phyloP scores from a whole-genome alignment of 2,888 invertebrate genomes.

The Mythimna albipuncta region DNA sequence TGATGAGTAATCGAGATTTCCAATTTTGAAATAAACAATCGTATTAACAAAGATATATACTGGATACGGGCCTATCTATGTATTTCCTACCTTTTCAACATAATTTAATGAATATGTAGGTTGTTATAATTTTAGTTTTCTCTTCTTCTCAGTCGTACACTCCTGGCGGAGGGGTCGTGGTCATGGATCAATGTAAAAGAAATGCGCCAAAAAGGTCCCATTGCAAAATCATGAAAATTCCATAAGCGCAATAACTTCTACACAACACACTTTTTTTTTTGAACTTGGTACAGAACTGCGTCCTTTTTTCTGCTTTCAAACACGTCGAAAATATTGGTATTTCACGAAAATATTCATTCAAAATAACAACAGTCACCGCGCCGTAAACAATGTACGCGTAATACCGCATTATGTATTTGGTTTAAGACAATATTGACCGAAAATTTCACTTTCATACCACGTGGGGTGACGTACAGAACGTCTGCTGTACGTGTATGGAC shows the following conservation, averaged over 20 bases:
- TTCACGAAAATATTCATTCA: constrained; percentile 24
- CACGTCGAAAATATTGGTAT: constrained; percentile 25
- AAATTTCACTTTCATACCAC: constrained; percentile 83
- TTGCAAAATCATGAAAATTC: neutral
- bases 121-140: neutral
- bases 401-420: constrained; percentile 68
- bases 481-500: constrained; percentile 22
- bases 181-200: too few relatives aligned
- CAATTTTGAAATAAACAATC: constrained; percentile 29
- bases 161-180: too few relatives aligned
- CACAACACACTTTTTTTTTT: too few relatives aligned
- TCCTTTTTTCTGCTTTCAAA: constrained; percentile 27
- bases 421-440: constrained; percentile 81
- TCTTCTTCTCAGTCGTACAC: too few relatives aligned
- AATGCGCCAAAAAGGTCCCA: neutral
- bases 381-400: constrained; percentile 60
- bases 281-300: constrained; percentile 20
- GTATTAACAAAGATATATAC: neutral
- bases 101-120: neutral
- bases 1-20: constrained; percentile 46
- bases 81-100: neutral
- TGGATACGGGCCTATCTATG: neutral
- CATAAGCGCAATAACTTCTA: too few relatives aligned
- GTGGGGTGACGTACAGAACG: constrained; percentile 52
- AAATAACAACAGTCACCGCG: constrained; percentile 46